Evolutionary conservation across 2,797 vertebrate genomes (phyloP), one percentile per base, ranked within the genome.

Genomic region (Anisognathus igniventris): DNA sequence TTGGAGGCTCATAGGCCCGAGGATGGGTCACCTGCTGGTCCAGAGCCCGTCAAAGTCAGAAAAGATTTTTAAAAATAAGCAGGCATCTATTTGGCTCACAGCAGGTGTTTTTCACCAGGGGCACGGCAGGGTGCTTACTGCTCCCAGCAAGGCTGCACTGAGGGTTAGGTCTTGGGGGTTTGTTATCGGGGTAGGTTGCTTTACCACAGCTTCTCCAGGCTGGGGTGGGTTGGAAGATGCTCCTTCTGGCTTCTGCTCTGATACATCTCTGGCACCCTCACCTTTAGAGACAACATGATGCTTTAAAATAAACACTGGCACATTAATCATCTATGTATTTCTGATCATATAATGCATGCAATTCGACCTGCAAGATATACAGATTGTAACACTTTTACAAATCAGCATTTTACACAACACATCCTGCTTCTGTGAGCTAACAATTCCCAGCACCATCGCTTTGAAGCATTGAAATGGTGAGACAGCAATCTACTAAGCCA

Each of bases 331-430:
- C 33, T 57, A 1, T 14, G 30, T 53, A 61, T 90, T 89, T 84
- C 51, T 74, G 48, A 64, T 61, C 27, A 22, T 10, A 17, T 15
- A 94, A 74, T 14, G 48, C 62, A 81, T 64, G 73, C 67, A 78
- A 65, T 75, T 77, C 9, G 8, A 73, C 72, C 72, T 80, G 72
- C 61, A 70, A 88, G 64, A 82, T 47, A 66, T 2, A 61, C 2
- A 58, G 53, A 60, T 51, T 56, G 67, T 65, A 92, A 71, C 33
- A 28, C 48, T 86, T 84, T 9, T 14, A 75, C 51, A 87, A 84
- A 87, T 53, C 56, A 75, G 31, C 75, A 31, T 73, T 91, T 93
- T 73, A 76, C 64, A 89, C 54, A 81, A 47, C 54, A 74, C 25
- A 47, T 35, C 28, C 77, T 48, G 81, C 51, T 93, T 44, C 68